Percentiles rank a stretch among this genome's conserved stretches.
Conservation (phyloP, 2,888 invertebrate genomes). For the Gastracanthus pulcherrimus region DNA sequence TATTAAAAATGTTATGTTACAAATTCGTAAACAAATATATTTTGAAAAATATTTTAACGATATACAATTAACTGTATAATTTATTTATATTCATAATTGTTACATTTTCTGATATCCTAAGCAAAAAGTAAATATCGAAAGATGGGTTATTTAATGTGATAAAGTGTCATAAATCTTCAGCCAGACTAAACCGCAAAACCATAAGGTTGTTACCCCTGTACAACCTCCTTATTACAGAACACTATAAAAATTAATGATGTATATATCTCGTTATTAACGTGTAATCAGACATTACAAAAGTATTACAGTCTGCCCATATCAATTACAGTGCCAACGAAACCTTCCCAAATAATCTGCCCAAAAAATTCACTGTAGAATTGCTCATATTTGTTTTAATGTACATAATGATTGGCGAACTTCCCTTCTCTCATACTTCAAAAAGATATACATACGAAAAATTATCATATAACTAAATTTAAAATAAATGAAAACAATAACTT, state of each 20-base stretch:
- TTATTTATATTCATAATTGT: too few relatives aligned
- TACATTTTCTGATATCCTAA: too few relatives aligned
- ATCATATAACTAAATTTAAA: not conserved
- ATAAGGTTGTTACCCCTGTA: not conserved
- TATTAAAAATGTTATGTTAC: too few relatives aligned
- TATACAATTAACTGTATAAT: too few relatives aligned
- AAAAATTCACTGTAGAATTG: not conserved
- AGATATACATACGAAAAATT: too few relatives aligned
- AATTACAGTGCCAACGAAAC: not conserved
- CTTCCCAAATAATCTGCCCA: not conserved
- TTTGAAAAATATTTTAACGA: too few relatives aligned
- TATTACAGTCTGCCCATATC: not conserved
- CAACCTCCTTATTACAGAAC: not conserved
- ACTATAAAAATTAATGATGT: constrained; percentile 31
- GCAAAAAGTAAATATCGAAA: too few relatives aligned
- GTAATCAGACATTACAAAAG: constrained; percentile 2
- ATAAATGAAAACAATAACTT: not conserved
- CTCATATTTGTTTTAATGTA: not conserved
- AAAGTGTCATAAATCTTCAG: not conserved
- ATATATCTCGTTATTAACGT: constrained; percentile 11
- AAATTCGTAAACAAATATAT: too few relatives aligned
- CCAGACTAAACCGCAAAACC: not conserved
- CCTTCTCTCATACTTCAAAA: too few relatives aligned
- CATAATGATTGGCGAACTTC: too few relatives aligned
- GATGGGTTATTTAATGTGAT: not conserved